Conservation (phyloP, 2,113 vertebrate genomes). For the Columba livia region DNA sequence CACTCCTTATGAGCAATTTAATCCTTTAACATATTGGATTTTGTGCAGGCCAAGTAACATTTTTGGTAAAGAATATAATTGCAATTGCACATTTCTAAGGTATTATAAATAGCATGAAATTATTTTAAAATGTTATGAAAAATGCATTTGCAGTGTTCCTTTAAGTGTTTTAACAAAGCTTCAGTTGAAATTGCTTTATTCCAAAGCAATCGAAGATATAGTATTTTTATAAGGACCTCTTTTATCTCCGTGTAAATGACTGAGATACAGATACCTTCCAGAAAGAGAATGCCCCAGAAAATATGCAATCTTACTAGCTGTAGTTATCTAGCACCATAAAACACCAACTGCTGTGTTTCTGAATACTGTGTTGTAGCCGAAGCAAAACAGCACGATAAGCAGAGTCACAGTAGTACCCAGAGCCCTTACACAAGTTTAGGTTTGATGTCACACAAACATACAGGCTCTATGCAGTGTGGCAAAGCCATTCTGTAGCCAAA, state of each 20-base stretch:
- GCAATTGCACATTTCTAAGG: conserved; percentile 27
- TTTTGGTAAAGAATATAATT: conserved; percentile 58
- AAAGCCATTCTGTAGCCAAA: conserved; percentile 22
- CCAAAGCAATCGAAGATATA: conserved; percentile 31
- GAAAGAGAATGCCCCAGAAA: conserved; percentile 12
- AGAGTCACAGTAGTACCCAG: neutral
- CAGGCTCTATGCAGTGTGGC: neutral
- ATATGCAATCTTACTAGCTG: neutral
- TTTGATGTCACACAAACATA: neutral
- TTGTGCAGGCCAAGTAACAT: conserved; percentile 36
- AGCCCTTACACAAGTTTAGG: neutral
- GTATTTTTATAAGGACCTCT: conserved; percentile 23
- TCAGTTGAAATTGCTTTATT: conserved; percentile 56
- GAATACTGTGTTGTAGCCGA: neutral
- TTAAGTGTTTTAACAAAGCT: conserved; percentile 65
- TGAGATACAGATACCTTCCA: conserved; percentile 15
- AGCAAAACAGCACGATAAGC: neutral
- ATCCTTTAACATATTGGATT: conserved; percentile 13
- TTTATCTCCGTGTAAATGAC: conserved; percentile 29
- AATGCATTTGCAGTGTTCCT: conserved; percentile 48
- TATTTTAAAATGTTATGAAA: conserved; percentile 65
- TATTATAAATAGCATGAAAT: conserved; percentile 51
- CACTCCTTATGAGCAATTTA: conserved; percentile 36
- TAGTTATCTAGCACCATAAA: neutral
- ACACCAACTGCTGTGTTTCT: neutral